A percentile compares a stretch with the other conserved stretches of the same genome.
Evolutionary conservation across 2,113 vertebrate genomes (phyloP).

Genomic region (Centropus bengalensis): DNA sequence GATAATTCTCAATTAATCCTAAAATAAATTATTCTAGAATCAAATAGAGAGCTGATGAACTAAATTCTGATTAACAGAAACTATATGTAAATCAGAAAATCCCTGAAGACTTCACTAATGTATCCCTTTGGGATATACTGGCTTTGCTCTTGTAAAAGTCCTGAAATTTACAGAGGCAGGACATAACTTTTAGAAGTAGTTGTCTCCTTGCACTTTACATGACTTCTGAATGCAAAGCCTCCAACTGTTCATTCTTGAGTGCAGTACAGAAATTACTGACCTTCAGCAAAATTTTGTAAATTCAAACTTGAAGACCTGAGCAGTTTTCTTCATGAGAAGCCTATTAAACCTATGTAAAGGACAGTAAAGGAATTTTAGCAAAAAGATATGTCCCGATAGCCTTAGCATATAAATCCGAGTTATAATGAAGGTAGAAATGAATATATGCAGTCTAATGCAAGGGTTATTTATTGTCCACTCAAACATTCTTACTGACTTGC

Average conservation of each 20-base stretch:
- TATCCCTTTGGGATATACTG: background rate
- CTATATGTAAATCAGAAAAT: background rate
- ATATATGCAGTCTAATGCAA: background rate
- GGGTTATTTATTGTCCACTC: background rate
- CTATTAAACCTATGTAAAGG: background rate
- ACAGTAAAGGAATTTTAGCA: background rate
- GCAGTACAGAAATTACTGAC: background rate
- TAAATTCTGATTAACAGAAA: background rate
- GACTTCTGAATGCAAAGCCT: background rate
- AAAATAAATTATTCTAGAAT: background rate
- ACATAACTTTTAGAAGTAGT: background rate
- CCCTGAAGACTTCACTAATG: background rate
- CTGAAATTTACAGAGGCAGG: background rate
- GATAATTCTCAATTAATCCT: background rate
- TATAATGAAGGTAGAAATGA: background rate
- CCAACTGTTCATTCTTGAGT: background rate
- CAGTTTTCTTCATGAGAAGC: background rate
- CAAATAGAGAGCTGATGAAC: background rate
- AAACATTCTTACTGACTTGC: background rate
- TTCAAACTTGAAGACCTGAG: background rate
- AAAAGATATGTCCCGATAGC: background rate
- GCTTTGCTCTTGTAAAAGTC: background rate
- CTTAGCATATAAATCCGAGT: background rate
- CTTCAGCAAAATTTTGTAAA: background rate
- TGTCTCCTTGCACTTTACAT: background rate